Conservation (phyloP, 92 coral and sea anemone genomes). For the Epizoanthus rinbou region DNA sequence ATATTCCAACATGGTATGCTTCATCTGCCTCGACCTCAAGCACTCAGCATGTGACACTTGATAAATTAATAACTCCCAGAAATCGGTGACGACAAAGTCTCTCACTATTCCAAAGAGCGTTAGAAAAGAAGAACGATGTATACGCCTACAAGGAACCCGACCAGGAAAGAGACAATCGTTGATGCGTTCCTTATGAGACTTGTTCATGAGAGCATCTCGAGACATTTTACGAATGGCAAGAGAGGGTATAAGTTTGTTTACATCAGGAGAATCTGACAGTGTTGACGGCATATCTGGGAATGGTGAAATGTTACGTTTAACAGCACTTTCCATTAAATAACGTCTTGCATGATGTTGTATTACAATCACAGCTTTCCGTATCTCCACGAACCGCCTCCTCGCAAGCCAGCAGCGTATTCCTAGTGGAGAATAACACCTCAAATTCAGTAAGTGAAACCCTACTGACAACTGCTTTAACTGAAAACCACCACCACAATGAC, state of each 20-base stretch:
- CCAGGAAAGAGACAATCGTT: conserved; percentile 20
- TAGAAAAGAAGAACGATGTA: neutral
- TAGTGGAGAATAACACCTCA: neutral
- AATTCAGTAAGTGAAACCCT: neutral
- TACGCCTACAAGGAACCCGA: conserved; percentile 24
- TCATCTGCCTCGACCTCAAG: conserved; percentile 3
- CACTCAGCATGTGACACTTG: conserved; percentile 25
- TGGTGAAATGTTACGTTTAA: neutral
- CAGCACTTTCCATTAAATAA: conserved; percentile 17
- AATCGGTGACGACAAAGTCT: conserved; percentile 2
- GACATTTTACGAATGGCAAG: neutral
- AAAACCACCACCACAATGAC: no score
- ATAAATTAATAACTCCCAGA: conserved; percentile 39
- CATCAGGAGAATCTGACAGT: neutral
- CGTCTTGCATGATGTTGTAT: conserved; percentile 51
- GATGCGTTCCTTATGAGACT: neutral
- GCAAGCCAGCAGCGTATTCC: conserved; percentile 57
- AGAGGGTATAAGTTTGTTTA: neutral
- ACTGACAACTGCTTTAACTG: no score
- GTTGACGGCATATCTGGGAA: neutral
- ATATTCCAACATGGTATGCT: neutral
- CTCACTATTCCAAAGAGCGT: conserved; percentile 23
- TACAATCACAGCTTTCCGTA: conserved; percentile 41
- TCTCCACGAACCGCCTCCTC: conserved; percentile 36
- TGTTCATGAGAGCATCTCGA: neutral